Evolutionary conservation across 2,113 vertebrate species (phyloP).

Genomic region (Toxotes jaculatrix): DNA sequence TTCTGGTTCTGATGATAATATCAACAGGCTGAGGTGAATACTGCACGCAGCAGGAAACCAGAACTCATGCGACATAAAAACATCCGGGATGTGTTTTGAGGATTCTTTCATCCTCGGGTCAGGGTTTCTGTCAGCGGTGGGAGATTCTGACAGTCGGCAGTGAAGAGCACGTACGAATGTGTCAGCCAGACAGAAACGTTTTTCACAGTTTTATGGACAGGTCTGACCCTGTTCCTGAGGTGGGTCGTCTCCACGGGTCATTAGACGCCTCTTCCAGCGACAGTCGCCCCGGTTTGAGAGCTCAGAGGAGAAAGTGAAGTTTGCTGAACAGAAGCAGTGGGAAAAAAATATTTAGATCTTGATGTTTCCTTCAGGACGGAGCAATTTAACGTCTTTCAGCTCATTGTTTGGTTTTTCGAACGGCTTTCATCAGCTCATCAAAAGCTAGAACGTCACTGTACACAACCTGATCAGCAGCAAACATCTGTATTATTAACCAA

Average conservation of each 20-base stretch:
- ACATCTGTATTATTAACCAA: no score
- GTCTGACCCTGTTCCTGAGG: conserved; percentile 9
- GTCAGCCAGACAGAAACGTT: conserved; percentile 15
- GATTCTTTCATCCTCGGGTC: conserved; percentile 27
- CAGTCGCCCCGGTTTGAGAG: not conserved
- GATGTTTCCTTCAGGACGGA: no score
- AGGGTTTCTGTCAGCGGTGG: not conserved
- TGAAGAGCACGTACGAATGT: not conserved
- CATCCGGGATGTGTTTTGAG: not conserved
- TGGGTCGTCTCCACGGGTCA: conserved; percentile 40
- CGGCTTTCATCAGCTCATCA: no score
- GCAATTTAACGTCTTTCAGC: no score
- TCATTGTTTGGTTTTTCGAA: no score
- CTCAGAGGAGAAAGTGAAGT: not conserved
- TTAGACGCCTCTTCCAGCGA: conserved; percentile 24
- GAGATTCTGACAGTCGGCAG: not conserved
- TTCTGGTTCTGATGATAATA: not conserved
- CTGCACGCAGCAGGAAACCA: not conserved
- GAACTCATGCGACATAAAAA: not conserved
- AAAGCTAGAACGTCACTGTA: no score
- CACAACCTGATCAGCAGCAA: no score
- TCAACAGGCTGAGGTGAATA: not conserved
- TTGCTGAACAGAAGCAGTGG: not conserved
- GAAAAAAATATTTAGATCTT: no score
- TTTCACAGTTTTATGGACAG: conserved; percentile 37